Percentiles rank a stretch among this genome's conserved stretches.
phyloP scores from a whole-genome alignment of 2,797 vertebrate genomes.

The Sarcoramphus papa region DNA sequence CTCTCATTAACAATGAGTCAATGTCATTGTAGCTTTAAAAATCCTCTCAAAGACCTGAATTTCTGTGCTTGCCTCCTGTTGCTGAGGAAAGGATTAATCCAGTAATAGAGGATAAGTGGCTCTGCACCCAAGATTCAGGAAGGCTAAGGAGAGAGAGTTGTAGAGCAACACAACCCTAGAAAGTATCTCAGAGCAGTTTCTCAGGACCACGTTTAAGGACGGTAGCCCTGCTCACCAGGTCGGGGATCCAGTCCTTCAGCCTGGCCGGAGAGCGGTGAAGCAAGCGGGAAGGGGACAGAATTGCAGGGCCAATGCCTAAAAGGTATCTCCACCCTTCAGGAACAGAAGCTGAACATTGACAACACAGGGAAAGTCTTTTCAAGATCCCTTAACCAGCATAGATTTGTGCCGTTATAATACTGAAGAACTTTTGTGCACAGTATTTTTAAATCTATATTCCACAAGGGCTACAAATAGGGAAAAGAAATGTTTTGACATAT shows the following conservation, averaged over 20 bases:
- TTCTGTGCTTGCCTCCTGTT: not conserved
- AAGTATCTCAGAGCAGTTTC: not conserved
- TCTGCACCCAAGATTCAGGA: not conserved
- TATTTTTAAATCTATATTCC: not conserved
- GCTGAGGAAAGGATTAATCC: not conserved
- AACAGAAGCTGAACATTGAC: not conserved
- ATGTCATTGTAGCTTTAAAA: not conserved
- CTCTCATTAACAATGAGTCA: not conserved
- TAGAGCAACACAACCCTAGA: not conserved
- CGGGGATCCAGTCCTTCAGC: not conserved
- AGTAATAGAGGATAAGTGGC: not conserved
- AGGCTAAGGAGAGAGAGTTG: not conserved
- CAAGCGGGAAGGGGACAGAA: not conserved
- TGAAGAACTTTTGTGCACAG: not conserved
- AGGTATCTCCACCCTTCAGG: not conserved
- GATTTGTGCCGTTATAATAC: not conserved
- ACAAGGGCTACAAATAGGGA: conserved; percentile 1
- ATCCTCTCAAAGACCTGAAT: not conserved
- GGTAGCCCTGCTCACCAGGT: not conserved
- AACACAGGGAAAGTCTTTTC: not conserved
- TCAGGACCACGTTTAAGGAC: accelerated
- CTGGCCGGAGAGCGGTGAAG: too few species aligned
- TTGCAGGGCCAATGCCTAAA: accelerated
- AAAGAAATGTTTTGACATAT: conserved; percentile 55
- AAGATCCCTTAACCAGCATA: not conserved